Conservation (phyloP, 2,888 invertebrate genomes). For the Rhagonycha lutea region DNA sequence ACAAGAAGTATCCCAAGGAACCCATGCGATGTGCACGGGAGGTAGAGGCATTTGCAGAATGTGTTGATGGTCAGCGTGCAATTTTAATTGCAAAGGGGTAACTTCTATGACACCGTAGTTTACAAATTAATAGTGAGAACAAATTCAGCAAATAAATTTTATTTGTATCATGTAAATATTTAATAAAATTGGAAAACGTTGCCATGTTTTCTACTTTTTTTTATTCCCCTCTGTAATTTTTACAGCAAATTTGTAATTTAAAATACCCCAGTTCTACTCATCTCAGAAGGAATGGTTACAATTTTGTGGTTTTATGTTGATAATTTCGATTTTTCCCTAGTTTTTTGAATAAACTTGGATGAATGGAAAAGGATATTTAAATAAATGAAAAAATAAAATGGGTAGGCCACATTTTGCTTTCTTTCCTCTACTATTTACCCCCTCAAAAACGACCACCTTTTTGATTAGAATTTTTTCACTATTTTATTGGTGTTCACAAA, state of each 20-base stretch:
- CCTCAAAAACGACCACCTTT: too few relatives aligned
- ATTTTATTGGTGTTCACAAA: too few relatives aligned
- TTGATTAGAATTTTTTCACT: too few relatives aligned
- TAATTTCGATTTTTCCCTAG: too few relatives aligned
- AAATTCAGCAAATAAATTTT: neutral
- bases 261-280: too few relatives aligned
- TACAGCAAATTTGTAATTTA: neutral
- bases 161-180: neutral
- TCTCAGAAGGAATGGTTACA: too few relatives aligned
- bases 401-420: too few relatives aligned
- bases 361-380: too few relatives aligned
- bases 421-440: too few relatives aligned
- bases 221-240: neutral
- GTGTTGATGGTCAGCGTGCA: constrained; percentile 63
- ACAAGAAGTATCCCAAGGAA: constrained; percentile 62
- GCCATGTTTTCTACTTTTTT: neutral
- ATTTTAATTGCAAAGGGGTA: constrained; percentile 12
- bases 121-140: neutral
- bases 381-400: too few relatives aligned
- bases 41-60: constrained; percentile 64
- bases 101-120: neutral
- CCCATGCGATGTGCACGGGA: constrained; percentile 64
- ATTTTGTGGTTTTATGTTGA: too few relatives aligned
- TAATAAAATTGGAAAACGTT: neutral
- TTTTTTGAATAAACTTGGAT: too few relatives aligned